These are phyloP conservation scores for Micrasema minimum DNA, from an alignment of 1,140 invertebrate genomes.

Conservation along the genomic window DNA sequence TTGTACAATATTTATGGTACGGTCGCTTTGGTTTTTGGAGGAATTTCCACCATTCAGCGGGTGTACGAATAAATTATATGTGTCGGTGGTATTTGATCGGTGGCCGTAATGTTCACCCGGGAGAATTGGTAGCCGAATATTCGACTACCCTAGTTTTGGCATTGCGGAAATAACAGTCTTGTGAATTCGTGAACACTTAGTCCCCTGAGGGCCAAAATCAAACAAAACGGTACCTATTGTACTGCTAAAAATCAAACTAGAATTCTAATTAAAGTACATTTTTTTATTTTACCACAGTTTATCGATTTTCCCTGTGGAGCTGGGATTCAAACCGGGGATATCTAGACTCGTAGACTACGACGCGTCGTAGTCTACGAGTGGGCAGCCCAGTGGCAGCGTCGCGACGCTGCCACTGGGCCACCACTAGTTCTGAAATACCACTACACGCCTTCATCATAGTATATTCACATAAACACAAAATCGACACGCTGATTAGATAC, in stretches of 20 bases:
- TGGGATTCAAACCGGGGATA: too few species aligned
- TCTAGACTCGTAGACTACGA: too few species aligned
- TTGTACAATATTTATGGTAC: conserved; percentile 50
- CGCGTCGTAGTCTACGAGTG: too few species aligned
- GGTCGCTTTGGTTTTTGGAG: conserved; percentile 45
- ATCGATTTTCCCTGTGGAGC: too few species aligned
- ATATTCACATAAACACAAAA: too few species aligned
- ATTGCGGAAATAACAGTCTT: not conserved
- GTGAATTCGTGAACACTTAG: not conserved
- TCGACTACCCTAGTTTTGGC: not conserved
- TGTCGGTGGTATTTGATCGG: conserved; percentile 48
- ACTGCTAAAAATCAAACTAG: not conserved
- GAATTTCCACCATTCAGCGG: conserved; percentile 45
- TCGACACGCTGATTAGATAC: too few species aligned
- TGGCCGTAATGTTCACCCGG: conserved; percentile 15
- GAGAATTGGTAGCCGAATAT: conserved; percentile 8
- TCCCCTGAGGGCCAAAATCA: conserved; percentile 5
- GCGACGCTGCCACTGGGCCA: too few species aligned
- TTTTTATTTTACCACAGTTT: too few species aligned
- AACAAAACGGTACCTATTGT: not conserved
- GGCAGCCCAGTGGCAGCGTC: too few species aligned
- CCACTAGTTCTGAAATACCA: too few species aligned
- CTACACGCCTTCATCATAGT: too few species aligned
- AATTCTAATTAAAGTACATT: not conserved
- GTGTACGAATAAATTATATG: conserved; percentile 51